Evolutionary conservation across 2,113 vertebrate genomes (phyloP).

Genomic region (Mungos mungo): DNA sequence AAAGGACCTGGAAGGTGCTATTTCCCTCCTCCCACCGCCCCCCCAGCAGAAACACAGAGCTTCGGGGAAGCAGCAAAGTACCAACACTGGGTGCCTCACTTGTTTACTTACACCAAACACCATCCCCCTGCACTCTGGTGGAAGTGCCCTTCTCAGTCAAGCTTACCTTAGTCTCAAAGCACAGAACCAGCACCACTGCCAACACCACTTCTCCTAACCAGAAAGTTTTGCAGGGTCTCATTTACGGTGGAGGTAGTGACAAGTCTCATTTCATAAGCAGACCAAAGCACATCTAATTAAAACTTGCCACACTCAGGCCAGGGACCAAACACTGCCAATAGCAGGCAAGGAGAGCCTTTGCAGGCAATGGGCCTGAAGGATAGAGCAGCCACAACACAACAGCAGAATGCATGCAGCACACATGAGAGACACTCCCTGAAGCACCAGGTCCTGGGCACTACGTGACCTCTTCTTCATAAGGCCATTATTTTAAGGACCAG

Average conservation of each 20-base stretch:
- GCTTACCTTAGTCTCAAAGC: neutral
- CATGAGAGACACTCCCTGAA: neutral
- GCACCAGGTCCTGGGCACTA: neutral
- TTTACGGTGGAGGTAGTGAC: neutral
- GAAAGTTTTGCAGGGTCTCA: neutral
- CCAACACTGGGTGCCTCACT: neutral
- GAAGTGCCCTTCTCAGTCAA: neutral
- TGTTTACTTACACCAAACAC: neutral
- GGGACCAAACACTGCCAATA: neutral
- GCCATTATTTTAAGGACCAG: neutral
- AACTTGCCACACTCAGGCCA: neutral
- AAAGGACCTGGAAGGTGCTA: neutral
- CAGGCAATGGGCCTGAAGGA: neutral
- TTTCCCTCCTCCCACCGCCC: neutral
- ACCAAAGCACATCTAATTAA: neutral
- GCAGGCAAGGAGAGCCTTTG: neutral
- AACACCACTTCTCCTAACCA: neutral
- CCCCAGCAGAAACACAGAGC: neutral
- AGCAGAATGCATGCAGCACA: neutral
- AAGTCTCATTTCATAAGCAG: neutral
- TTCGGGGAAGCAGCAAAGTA: neutral
- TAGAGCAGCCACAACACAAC: neutral
- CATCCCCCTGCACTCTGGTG: neutral
- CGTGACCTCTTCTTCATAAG: neutral
- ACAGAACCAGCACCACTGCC: neutral